Conservation (phyloP, 2,888 invertebrate genomes). For the Nomada hirtipes region DNA sequence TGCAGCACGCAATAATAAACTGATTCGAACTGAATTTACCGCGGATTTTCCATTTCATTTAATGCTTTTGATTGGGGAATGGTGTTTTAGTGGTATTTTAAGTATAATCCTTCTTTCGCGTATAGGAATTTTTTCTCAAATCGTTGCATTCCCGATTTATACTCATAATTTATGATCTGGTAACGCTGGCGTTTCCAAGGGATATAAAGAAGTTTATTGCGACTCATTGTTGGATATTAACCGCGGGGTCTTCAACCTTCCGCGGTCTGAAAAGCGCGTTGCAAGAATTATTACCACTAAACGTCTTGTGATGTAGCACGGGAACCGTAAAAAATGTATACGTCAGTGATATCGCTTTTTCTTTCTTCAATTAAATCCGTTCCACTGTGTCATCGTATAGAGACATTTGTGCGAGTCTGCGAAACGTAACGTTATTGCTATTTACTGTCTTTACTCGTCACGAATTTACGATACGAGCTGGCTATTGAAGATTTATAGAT, state of each 20-base stretch:
- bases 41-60: too few species aligned
- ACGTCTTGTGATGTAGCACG: neutral
- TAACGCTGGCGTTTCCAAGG: neutral
- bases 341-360: neutral
- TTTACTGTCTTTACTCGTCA: neutral
- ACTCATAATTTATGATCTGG: slow-evolving; percentile 5
- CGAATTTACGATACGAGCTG: neutral
- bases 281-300: slow-evolving; percentile 20
- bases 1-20: too few species aligned
- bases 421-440: neutral
- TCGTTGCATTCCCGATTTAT: neutral
- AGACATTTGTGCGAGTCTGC: neutral
- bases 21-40: too few species aligned
- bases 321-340: neutral
- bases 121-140: too few species aligned
- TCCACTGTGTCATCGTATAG: neutral
- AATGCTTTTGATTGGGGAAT: too few species aligned
- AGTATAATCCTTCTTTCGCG: too few species aligned
- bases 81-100: too few species aligned
- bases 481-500: neutral
- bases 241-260: slow-evolving; percentile 53
- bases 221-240: slow-evolving; percentile 55
- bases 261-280: slow-evolving; percentile 31
- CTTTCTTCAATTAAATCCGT: neutral
- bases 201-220: slow-evolving; percentile 46